Evolutionary conservation across 2,888 invertebrate genomes (phyloP), one percentile per base, ranked within the genome.

Genomic region (Platerodrilus igneus): DNA sequence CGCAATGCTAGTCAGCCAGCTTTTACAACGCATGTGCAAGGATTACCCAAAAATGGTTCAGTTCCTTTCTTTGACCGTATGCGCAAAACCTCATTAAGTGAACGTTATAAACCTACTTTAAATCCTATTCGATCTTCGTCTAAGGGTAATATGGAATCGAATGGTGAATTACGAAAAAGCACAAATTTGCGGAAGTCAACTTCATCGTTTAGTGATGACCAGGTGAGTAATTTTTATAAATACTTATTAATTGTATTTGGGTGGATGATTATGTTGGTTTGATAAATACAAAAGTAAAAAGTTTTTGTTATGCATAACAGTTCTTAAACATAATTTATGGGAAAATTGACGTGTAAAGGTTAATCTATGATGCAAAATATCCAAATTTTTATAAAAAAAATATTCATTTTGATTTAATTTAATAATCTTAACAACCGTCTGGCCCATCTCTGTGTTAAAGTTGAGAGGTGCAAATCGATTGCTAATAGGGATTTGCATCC

Each of bases 51-150:
- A 69, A 91, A 91, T 62, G 89, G 89, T 25, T 90, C 90, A 2
- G 91, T 92, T 49, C 91, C 91, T 16, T 86, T 88, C 64, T 90
- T 92, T 69, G 88, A 88, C 67, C 73, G 91, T 27, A 85, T 89
- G 44, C 76, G 88, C 31, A 89, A 89, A 66, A 85, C 87, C 25
- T 87, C 87, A 53, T 81, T 83, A 39, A 83, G 87, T 35, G 89
- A 88, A 66, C 77, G 86, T 61, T 89, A 83, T 64, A 87, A 87
- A 63, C 89, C 89, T 48, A 86, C 87, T 51, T 69, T 89, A 59
- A 84, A 83, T 37, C 86, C 88, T 37, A 88, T 89, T 52, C 81
- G 82, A 62, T 83, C 87, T 43, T 76, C 81, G 38, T 85, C 85
- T 41, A 78, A 86, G 55, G 79, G 79, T 33, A 87, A 85, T 37